Base-by-base conservation (phyloP, 2,888 invertebrate genomes). In the Mythimna pallens region DNA sequence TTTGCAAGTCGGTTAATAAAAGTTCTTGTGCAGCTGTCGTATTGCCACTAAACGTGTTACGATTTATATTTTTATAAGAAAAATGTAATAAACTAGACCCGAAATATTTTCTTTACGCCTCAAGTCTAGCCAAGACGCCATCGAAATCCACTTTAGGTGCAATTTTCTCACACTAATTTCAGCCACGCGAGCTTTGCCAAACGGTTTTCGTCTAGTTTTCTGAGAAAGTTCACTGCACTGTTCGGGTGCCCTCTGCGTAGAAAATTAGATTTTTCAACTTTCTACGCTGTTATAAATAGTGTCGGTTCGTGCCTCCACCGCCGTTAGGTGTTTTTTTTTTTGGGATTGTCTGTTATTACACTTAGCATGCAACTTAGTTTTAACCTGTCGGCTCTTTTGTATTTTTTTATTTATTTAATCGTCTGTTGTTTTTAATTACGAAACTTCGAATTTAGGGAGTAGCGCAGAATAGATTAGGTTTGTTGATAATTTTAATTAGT, bases 171-270 rank as follows among this genome's bases (percentile, higher is more conserved):
- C 90, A 91, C 92, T 93, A 94, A 94, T 93, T 93, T 89, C 80
- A 90, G 88, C 86, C 90, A 87, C 88, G 90, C 88, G 85, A 88
- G 89, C 88, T 89, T 77, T 94, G 94, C 95, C 94, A 94, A 95
- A 92, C 88, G 76, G 84, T 90, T 92, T 89, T 92, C 89, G 90
- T 93, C 92, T 93, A 92, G 89, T 89, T 89, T 94, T 94, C 92
- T 89, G 71, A 88, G 92, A 93, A 92, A 85, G 93, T 93, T 94
- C 93, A 91, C 65, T 88, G 92, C 87, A 88, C 94, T 90, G 91
- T 91, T 92, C 74, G 78, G 78, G 83, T 89, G 92, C 88, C 92
- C 93, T 93, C 91, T 91, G 86, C 86, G 83, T 82, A 86, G 85
- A 88, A 85, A 90, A 91, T 90, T 89, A 86, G 87, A 88, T 87